Evolutionary conservation across 2,888 invertebrate genomes (phyloP).

Genomic region (Drosophila aldrichi): DNA sequence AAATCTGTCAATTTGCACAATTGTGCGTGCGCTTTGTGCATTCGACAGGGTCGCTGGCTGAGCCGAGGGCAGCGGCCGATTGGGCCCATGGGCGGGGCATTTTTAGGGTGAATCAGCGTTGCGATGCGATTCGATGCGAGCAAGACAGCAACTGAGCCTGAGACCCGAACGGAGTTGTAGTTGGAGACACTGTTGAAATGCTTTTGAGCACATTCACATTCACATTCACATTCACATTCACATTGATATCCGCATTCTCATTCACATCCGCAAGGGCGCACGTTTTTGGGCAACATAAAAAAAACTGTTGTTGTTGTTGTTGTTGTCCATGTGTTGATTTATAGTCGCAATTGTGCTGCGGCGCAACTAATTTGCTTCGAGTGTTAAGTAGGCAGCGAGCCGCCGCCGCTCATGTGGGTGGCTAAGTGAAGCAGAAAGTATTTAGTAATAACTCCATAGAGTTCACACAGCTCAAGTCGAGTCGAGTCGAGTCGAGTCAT

Average conservation of each 20-base stretch:
- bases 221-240: not conserved
- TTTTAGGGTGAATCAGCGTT: slow-evolving; percentile 27
- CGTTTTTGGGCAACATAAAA: slow-evolving; percentile 55
- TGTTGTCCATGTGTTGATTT: slow-evolving; percentile 57
- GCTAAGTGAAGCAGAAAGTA: not conserved
- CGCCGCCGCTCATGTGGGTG: slow-evolving; percentile 6
- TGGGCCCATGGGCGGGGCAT: not conserved
- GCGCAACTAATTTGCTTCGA: slow-evolving; percentile 74
- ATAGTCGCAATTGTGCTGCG: slow-evolving; percentile 64
- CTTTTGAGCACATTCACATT: slow-evolving; percentile 15
- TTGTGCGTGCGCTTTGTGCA: slow-evolving; percentile 67
- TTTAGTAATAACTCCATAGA: not conserved
- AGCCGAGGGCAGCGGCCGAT: not conserved
- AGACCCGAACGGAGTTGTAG: no score
- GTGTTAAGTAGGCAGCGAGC: slow-evolving; percentile 69
- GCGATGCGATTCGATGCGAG: slow-evolving; percentile 18
- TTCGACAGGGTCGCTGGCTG: slow-evolving; percentile 46
- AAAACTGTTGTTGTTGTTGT: slow-evolving; percentile 30
- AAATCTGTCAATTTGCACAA: slow-evolving; percentile 82
- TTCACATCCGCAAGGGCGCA: slow-evolving; percentile 8
- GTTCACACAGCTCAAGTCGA: not conserved
- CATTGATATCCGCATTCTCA: no score
- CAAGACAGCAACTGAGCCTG: not conserved
- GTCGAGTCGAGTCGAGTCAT: not conserved
- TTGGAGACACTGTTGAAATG: slow-evolving; percentile 3